phyloP scores from a whole-genome alignment of 2,797 vertebrate species.

The Gila robusta region DNA sequence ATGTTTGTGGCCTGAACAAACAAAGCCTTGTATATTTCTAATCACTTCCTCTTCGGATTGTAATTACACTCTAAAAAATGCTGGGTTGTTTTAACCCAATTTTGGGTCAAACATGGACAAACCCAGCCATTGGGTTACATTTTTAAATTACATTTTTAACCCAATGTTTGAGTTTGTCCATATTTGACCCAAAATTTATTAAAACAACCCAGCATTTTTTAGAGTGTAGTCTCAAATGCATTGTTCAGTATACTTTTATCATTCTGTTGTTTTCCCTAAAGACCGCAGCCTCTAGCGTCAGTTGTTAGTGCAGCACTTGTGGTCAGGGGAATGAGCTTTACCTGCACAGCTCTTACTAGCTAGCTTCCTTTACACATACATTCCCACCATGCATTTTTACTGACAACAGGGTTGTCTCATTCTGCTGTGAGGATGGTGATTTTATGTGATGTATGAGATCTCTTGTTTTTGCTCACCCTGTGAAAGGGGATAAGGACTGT shows the following conservation, averaged over 20 bases:
- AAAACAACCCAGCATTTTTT: too few relatives aligned
- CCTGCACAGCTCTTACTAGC: not conserved
- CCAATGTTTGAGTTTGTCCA: too few relatives aligned
- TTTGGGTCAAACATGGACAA: too few relatives aligned
- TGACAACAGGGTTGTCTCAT: not conserved
- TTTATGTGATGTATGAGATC: conserved; percentile 7
- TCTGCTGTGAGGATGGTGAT: conserved; percentile 17
- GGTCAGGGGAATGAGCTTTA: not conserved
- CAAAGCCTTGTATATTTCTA: not conserved
- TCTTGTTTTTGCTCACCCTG: conserved; percentile 8
- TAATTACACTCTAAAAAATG: not conserved
- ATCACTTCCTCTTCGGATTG: not conserved
- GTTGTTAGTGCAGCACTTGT: not conserved
- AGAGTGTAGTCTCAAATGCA: not conserved
- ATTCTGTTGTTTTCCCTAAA: not conserved
- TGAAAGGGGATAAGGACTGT: conserved; percentile 23
- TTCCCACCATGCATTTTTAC: not conserved
- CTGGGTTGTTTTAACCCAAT: too few relatives aligned
- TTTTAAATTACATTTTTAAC: too few relatives aligned
- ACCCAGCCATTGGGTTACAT: too few relatives aligned
- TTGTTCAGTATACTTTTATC: not conserved
- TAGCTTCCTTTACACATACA: not conserved
- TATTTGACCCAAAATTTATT: too few relatives aligned
- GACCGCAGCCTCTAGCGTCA: too few relatives aligned
- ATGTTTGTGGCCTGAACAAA: not conserved